Percentiles rank a stretch among this genome's conserved stretches.
phyloP scores from a whole-genome alignment of 1,140 invertebrate genomes.

The Andricus grossulariae region DNA sequence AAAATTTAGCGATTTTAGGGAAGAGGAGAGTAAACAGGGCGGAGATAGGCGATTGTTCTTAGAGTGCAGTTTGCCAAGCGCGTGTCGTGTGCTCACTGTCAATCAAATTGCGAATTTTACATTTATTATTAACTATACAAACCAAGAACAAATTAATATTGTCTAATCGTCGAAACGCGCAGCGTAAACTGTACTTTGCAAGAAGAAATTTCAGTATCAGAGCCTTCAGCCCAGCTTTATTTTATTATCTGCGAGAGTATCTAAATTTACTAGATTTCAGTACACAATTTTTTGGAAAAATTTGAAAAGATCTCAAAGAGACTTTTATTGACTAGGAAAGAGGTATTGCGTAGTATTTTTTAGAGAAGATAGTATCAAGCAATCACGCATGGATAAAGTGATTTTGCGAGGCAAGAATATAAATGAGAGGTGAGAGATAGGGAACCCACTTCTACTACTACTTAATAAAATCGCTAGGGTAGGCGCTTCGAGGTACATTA shows the following conservation, averaged over 20 bases:
- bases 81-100: conserved; percentile 43
- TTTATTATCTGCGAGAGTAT: conserved; percentile 35
- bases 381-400: conserved; percentile 18
- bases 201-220: conserved; percentile 45
- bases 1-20: conserved; percentile 63
- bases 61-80: conserved; percentile 52
- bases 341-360: conserved; percentile 23
- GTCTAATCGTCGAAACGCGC: conserved; percentile 38
- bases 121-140: conserved; percentile 42
- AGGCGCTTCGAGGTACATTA: conserved; percentile 73
- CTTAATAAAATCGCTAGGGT: conserved; percentile 69
- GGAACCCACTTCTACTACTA: conserved; percentile 54
- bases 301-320: conserved; percentile 5
- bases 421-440: conserved; percentile 36
- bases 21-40: conserved; percentile 47
- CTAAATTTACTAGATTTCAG: background rate
- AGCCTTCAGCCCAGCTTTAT: conserved; percentile 50
- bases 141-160: conserved; percentile 36
- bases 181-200: conserved; percentile 55
- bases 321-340: background rate
- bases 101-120: conserved; percentile 60
- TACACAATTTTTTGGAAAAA: background rate
- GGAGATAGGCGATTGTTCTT: conserved; percentile 44
- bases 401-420: conserved; percentile 42
- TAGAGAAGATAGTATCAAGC: conserved; percentile 4